Conservation (phyloP, 2,797 vertebrate species). For the Eulemur mongoz region DNA sequence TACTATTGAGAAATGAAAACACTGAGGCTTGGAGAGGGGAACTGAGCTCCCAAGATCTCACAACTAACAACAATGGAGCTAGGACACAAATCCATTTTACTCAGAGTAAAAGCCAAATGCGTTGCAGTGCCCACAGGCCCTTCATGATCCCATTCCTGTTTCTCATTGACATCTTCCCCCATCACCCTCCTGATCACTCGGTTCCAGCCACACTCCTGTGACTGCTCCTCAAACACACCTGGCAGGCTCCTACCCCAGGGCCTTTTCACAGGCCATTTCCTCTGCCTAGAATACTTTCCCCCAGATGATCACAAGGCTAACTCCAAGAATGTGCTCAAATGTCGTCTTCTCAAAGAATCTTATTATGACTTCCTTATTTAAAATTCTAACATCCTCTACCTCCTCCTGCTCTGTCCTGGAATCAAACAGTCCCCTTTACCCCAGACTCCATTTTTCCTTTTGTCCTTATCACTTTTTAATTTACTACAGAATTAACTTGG, state of each 20-base stretch:
- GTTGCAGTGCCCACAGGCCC: background rate
- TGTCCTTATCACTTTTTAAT: background rate
- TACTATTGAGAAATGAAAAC: background rate
- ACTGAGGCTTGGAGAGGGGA: background rate
- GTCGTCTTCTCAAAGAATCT: background rate
- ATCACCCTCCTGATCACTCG: background rate
- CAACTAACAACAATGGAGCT: too few species aligned
- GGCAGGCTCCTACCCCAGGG: background rate
- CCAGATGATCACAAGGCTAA: background rate
- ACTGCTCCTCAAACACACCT: background rate
- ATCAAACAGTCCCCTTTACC: too few species aligned
- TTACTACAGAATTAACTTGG: background rate
- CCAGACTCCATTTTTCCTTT: background rate
- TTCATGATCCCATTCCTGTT: rapidly evolving
- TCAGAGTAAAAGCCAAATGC: background rate
- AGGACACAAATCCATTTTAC: background rate
- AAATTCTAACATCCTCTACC: background rate
- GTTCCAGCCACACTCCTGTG: background rate
- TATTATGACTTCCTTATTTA: background rate
- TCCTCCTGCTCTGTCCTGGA: background rate
- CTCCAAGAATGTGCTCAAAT: background rate
- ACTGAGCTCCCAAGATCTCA: background rate
- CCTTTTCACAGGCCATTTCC: background rate
- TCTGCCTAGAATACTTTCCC: background rate
- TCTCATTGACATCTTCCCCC: background rate